phyloP scores from a whole-genome alignment of 1,140 invertebrate genomes.

The Panagrolaimus sp. region DNA sequence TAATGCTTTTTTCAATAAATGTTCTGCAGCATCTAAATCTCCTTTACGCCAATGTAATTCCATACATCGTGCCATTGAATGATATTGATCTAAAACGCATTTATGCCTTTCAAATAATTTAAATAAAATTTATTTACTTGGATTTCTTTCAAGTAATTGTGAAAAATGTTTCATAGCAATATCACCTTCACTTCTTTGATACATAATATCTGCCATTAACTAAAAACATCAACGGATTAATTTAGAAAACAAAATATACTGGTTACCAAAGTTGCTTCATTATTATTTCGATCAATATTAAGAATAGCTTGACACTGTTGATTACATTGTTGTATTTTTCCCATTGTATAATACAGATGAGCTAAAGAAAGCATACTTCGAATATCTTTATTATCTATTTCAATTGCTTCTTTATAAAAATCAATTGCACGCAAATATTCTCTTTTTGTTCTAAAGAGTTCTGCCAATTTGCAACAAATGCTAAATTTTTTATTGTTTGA shows the following conservation, averaged over 20 bases:
- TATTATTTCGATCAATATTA: slow-evolving; percentile 77
- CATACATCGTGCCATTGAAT: slow-evolving; percentile 73
- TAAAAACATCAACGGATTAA: slow-evolving; percentile 34
- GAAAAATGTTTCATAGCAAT: slow-evolving; percentile 83
- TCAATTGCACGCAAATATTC: slow-evolving; percentile 71
- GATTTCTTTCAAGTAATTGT: slow-evolving; percentile 70
- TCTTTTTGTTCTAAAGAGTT: slow-evolving; percentile 65
- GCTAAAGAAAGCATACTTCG: slow-evolving; percentile 48
- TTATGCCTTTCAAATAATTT: too few species aligned
- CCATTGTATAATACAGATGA: slow-evolving; percentile 47
- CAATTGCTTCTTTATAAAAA: slow-evolving; percentile 77
- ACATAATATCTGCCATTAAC: slow-evolving; percentile 90
- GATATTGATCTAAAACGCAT: slow-evolving; percentile 54
- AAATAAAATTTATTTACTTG: slow-evolving; percentile 42
- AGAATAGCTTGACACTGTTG: slow-evolving; percentile 76
- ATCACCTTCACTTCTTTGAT: slow-evolving; percentile 84
- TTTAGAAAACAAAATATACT: too few species aligned
- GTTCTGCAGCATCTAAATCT: slow-evolving; percentile 70
- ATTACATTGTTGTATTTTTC: slow-evolving; percentile 72
- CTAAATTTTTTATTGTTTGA: slow-evolving; percentile 54
- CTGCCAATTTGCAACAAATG: slow-evolving; percentile 69
- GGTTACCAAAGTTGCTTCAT: slow-evolving; percentile 73
- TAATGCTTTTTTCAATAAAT: slow-evolving; percentile 71
- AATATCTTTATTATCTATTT: slow-evolving; percentile 17
- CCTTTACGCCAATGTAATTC: slow-evolving; percentile 79